A percentile compares a stretch with the other conserved stretches of the same genome.
These are phyloP conservation scores for Manis crassicaudata DNA, from an alignment of 2,797 vertebrate genomes.

Conservation along the genomic window DNA sequence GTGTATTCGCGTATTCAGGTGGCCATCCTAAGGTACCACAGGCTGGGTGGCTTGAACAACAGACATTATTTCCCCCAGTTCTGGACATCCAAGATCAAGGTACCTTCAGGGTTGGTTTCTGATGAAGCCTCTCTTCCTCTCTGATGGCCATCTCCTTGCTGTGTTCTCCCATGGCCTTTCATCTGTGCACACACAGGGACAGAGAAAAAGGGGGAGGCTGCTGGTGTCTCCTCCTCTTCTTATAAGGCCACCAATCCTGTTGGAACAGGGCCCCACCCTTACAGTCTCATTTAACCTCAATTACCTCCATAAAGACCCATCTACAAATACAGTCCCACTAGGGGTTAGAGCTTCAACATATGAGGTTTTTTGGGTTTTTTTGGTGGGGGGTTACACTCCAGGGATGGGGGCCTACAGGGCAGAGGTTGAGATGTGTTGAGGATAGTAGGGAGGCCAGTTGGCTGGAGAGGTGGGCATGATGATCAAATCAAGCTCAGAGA, in stretches of 20 bases:
- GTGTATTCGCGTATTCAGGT: rapidly evolving
- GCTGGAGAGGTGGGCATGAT: rapidly evolving
- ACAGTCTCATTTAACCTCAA: neutral
- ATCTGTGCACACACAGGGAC: neutral
- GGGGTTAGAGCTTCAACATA: too few relatives aligned
- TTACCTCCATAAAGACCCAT: neutral
- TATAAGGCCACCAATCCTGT: neutral
- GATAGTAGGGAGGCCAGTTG: neutral
- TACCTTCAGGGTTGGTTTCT: neutral
- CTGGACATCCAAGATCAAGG: neutral
- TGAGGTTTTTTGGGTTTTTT: too few relatives aligned
- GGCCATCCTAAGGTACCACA: neutral
- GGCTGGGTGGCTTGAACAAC: rapidly evolving
- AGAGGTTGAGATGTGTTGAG: rapidly evolving
- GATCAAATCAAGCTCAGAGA: neutral
- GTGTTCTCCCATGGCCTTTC: neutral
- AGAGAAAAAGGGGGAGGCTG: neutral
- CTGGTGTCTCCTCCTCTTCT: neutral
- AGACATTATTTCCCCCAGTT: neutral
- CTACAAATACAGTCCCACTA: neutral
- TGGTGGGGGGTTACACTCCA: too few relatives aligned
- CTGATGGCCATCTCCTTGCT: neutral
- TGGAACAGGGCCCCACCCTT: neutral
- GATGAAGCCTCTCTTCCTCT: neutral
- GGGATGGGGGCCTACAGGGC: neutral